Conservation (phyloP, 2,888 invertebrate species). For the Drosophila longiperda region DNA sequence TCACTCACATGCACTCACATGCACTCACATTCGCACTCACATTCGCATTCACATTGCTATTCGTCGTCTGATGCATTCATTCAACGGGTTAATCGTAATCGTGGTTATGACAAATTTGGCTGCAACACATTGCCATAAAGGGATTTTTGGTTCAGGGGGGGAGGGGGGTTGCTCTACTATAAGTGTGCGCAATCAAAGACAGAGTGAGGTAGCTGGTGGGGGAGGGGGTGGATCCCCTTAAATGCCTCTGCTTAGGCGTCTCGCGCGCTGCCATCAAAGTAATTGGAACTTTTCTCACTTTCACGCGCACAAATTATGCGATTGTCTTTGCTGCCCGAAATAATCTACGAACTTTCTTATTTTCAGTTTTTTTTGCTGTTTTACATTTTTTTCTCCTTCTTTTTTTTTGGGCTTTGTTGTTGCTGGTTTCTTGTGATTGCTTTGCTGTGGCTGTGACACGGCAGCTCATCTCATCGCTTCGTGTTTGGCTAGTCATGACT, state of each 20-base stretch:
- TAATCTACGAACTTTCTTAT: constrained; percentile 80
- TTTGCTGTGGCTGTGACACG: constrained; percentile 63
- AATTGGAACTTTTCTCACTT: constrained; percentile 85
- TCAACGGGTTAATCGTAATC: constrained; percentile 72
- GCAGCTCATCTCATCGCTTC: constrained; percentile 71
- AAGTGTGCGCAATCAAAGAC: constrained; percentile 39
- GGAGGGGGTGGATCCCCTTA: constrained; percentile 26
- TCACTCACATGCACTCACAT: too few relatives aligned
- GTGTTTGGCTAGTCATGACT: constrained; percentile 81
- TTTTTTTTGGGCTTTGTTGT: constrained; percentile 19
- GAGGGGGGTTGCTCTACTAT: neutral
- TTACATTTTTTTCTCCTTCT: constrained; percentile 27
- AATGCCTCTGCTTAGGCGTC: constrained; percentile 54
- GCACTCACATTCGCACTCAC: constrained; percentile 14
- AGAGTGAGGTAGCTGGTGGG: neutral
- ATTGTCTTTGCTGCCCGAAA: constrained; percentile 71
- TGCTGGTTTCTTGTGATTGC: constrained; percentile 40
- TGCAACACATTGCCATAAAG: constrained; percentile 45
- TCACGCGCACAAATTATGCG: constrained; percentile 83
- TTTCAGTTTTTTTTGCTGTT: constrained; percentile 48
- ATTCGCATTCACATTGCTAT: constrained; percentile 15
- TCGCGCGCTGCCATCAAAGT: constrained; percentile 63
- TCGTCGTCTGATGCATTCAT: constrained; percentile 29
- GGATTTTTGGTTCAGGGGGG: neutral
- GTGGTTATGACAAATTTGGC: constrained; percentile 80